Conservation (phyloP, 2,888 invertebrate species). For the Lottia scabra region DNA sequence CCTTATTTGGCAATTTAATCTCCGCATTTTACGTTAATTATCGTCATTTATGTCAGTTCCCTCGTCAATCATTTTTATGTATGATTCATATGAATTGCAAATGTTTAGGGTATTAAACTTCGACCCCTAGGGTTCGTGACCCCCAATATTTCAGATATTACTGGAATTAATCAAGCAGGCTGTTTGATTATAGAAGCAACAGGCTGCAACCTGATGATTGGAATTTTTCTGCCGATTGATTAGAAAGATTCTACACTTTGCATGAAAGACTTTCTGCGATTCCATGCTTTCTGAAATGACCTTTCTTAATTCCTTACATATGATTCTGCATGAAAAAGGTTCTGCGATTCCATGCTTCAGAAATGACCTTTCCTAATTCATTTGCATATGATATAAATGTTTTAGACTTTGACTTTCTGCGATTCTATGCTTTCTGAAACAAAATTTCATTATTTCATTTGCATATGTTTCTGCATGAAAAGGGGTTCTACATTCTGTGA, state of each 20-base stretch:
- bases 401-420: too few species aligned
- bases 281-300: neutral
- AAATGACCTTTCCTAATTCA: too few species aligned
- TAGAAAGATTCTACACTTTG: neutral
- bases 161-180: neutral
- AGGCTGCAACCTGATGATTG: neutral
- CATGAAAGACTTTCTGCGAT: neutral
- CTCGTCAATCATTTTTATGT: constrained; percentile 14
- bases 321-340: neutral
- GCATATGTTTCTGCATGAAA: neutral
- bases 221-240: neutral
- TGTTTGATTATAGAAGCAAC: neutral
- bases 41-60: constrained; percentile 19
- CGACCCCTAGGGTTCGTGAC: neutral
- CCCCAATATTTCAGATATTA: constrained; percentile 9
- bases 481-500: too few species aligned
- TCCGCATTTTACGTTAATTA: constrained; percentile 10
- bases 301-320: neutral
- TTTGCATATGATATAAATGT: too few species aligned
- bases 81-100: constrained; percentile 19
- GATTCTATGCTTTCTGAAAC: too few species aligned
- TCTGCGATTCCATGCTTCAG: too few species aligned
- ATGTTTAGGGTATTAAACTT: neutral
- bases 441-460: neutral
- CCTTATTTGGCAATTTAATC: neutral